Evolutionary conservation across 2,888 invertebrate genomes (phyloP), one percentile per base, ranked within the genome.

Genomic region (Leucoma salicis): DNA sequence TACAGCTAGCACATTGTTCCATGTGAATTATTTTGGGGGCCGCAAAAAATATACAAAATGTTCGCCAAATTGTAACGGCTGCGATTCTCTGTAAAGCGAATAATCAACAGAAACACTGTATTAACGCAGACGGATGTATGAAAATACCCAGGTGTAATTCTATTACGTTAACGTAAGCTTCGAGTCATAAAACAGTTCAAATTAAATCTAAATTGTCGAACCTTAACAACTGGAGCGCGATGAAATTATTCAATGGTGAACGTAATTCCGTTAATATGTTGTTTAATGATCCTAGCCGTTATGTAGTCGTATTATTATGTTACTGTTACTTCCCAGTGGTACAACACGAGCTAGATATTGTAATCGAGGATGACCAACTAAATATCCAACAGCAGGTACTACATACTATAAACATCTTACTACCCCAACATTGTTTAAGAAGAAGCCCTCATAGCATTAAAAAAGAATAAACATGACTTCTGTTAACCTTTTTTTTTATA

Each of bases 221-320:
- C 45, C 27, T 35, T 36, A 5, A 14, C 32, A 43, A 54, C 29
- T 55, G 42, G 55, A 57, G 40, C 40, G 32, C 0, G 12, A 14
- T 42, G 29, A 39, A 34, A 39, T 55, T 48, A 57, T 57, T 40
- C 31, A 51, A 48, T 46, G 35, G 31, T 41, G 21, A 14, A 54
- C 34, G 46, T 13, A 45, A 54, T 41, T 39, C 24, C 8, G 15
- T 35, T 24, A 31, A 34, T 7, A 18, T 4, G 29, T 28, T 35
- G 31, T 31, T 25, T 27, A 31, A 35, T 38, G 38, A 27, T 35
- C 15, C 28, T 31, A 11, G 31, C 38, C 11, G 18, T 34, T 16
- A 6, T 27, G 31, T 13, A 27, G 6, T 35, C 14, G 11, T 35
- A 11, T 27, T 5, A 1, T 29, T 14, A n/a, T n/a, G n/a, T 27